These are phyloP conservation scores for Meta bourneti DNA, from an alignment of 2,888 invertebrate genomes.

Conservation along the genomic window DNA sequence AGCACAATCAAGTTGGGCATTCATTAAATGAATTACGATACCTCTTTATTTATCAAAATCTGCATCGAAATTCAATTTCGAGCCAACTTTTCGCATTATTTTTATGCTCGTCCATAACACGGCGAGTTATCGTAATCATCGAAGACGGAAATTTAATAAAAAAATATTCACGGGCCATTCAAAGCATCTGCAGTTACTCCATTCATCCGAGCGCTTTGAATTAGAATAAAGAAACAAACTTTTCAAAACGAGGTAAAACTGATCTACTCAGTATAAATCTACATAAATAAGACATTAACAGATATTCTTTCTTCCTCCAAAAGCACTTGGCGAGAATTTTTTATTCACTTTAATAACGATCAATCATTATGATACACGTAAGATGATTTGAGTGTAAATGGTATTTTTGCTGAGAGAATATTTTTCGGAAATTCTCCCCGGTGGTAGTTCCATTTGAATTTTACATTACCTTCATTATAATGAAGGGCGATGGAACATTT, in stretches of 20 bases:
- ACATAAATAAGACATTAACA: constrained; percentile 47
- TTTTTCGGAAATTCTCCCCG: neutral
- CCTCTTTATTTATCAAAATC: constrained; percentile 26
- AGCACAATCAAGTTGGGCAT: neutral
- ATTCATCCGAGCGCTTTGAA: constrained; percentile 2
- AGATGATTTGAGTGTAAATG: constrained; percentile 36
- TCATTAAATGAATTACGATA: neutral
- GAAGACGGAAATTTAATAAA: neutral
- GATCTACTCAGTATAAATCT: constrained; percentile 35
- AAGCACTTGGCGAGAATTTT: neutral
- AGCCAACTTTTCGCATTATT: constrained; percentile 32
- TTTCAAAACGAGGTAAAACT: neutral
- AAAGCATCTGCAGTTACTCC: constrained; percentile 25
- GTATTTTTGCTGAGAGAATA: neutral
- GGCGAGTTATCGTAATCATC: neutral
- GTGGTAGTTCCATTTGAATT: neutral
- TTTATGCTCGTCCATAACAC: constrained; percentile 7
- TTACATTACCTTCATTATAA: neutral
- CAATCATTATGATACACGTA: constrained; percentile 12
- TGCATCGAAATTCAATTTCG: constrained; percentile 38
- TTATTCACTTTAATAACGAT: neutral
- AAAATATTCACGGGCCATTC: neutral
- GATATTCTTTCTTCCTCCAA: constrained; percentile 1
- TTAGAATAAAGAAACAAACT: constrained; percentile 27
- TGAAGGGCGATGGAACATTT: neutral